Evolutionary conservation across 1,140 invertebrate species (phyloP), one percentile per base, ranked within the genome.

Genomic region (Brachionus rotundiformis): DNA sequence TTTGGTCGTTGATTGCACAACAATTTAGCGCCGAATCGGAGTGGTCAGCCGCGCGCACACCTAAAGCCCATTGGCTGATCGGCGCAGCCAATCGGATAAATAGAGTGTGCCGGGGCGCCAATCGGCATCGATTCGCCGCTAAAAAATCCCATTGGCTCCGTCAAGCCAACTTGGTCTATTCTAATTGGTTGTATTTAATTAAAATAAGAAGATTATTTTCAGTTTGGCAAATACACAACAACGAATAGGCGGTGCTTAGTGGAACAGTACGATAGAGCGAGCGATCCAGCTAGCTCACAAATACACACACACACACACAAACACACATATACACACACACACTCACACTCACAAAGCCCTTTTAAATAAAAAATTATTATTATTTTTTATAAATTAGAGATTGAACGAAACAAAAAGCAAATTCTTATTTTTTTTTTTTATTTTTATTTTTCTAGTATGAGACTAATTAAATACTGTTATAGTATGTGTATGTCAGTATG

Each of bases 401-500:
- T 68, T 68, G 27, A 33, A 33, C 29, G 27, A 31, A 68, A 68
- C 63, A 33, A 68, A 33, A 68, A 68, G 31, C 27, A 68, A 68
- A 68, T 49, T 49, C n/a, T 41, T 41, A 13, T 41, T 41, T 41
- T n/a, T 7, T 27, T n/a, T n/a, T n/a, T n/a, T n/a, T n/a, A n/a
- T n/a, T n/a, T n/a, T n/a, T n/a, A n/a, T n/a, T n/a, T n/a, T 23
- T 16, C 31, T 65, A 16, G 36, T 71, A 71, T 73, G 68, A 73
- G 39, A 41, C 39, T 73, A 73, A 73, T 73, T 73, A 73, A 73
- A 73, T 73, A 73, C 68, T 73, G 68, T 73, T 41, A 73, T 31
- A n/a, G n/a, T n/a, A n/a, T n/a, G n/a, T n/a, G n/a, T n/a, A n/a
- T n/a, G n/a, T n/a, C n/a, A n/a, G n/a, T n/a, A n/a, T n/a, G n/a